Evolutionary conservation across 2,888 invertebrate species (phyloP).

Genomic region (Listrodromus nycthemerus): DNA sequence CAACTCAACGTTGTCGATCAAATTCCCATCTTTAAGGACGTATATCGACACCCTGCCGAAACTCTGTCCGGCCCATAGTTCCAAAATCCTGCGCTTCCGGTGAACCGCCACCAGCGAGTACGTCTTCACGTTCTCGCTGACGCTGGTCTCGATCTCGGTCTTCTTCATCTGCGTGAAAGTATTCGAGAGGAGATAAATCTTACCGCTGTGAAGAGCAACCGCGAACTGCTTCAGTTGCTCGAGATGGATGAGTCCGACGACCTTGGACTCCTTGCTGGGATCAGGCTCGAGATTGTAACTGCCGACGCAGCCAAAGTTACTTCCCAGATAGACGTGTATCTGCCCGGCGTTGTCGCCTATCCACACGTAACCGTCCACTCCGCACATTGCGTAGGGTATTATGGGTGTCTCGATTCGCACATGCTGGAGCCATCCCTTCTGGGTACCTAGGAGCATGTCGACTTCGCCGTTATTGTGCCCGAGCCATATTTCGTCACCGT

Average conservation of each 20-base stretch:
- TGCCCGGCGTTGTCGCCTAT: conserved; percentile 95
- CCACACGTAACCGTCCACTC: conserved; percentile 93
- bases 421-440: conserved; percentile 88
- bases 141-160: conserved; percentile 79
- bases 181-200: conserved; percentile 83
- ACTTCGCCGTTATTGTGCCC: conserved; percentile 89
- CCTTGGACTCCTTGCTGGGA: conserved; percentile 87
- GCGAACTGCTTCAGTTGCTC: conserved; percentile 90
- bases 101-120: conserved; percentile 81
- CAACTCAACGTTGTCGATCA: conserved; percentile 87
- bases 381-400: conserved; percentile 90
- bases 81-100: conserved; percentile 85
- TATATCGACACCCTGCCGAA: conserved; percentile 93
- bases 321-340: conserved; percentile 91
- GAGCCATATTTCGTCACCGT: conserved; percentile 89
- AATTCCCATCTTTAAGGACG: conserved; percentile 86
- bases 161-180: conserved; percentile 82
- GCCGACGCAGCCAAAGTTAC: conserved; percentile 82
- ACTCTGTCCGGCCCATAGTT: conserved; percentile 96
- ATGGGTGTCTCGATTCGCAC: conserved; percentile 85
- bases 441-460: conserved; percentile 87
- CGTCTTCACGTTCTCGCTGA: conserved; percentile 80
- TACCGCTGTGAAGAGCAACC: conserved; percentile 92
- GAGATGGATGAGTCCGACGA: conserved; percentile 89
- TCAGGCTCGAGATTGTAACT: conserved; percentile 87